phyloP scores from a whole-genome alignment of 2,113 vertebrate genomes.

The Archocentrus centrarchus region DNA sequence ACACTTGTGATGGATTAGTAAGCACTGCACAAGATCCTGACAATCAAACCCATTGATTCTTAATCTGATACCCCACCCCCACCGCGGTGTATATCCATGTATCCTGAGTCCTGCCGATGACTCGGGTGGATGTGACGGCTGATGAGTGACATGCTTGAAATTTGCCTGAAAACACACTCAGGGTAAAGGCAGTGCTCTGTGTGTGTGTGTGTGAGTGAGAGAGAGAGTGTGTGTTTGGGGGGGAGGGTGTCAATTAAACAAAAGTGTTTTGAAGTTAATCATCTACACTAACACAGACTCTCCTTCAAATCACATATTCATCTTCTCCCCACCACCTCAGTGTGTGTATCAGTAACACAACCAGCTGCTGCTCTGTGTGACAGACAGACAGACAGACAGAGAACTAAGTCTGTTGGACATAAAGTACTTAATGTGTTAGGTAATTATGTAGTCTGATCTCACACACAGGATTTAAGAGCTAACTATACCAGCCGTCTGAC shows the following conservation, averaged over 20 bases:
- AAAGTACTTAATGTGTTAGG: constrained; percentile 81
- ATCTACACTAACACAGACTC: constrained; percentile 54
- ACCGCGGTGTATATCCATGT: background rate
- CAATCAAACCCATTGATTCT: background rate
- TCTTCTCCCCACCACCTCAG: constrained; percentile 52
- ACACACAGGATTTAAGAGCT: constrained; percentile 81
- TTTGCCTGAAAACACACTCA: constrained; percentile 61
- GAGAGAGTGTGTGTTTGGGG: too few relatives aligned
- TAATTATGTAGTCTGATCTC: constrained; percentile 85
- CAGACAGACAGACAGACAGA: constrained; percentile 21
- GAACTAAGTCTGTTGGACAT: constrained; percentile 74
- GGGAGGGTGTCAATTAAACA: too few relatives aligned
- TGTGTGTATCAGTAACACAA: constrained; percentile 73
- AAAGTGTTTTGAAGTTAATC: constrained; percentile 24
- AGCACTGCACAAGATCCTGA: background rate
- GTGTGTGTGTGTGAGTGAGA: constrained; percentile 1
- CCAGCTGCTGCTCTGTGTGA: constrained; percentile 75
- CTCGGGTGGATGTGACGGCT: constrained; percentile 61
- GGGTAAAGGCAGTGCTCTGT: constrained; percentile 31
- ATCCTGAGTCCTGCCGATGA: constrained; percentile 63
- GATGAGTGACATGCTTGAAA: constrained; percentile 70
- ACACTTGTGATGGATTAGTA: background rate
- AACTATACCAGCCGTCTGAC: constrained; percentile 75
- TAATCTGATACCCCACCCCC: too few relatives aligned
- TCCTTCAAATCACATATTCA: constrained; percentile 67